Conservation (phyloP, 2,113 vertebrate genomes). For the Gobius niger region DNA sequence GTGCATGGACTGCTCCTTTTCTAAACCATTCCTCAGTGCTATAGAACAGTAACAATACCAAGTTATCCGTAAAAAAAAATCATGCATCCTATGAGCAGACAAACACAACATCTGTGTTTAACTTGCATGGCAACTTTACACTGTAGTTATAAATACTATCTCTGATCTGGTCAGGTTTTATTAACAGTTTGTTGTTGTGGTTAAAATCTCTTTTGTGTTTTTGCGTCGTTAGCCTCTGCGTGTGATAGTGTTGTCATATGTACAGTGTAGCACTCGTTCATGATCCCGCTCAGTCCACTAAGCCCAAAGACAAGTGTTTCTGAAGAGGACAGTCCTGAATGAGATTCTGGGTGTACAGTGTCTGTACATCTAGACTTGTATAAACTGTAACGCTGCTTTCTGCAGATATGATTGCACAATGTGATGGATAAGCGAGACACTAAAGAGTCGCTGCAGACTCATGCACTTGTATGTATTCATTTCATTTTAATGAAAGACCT, state of each 20-base stretch:
- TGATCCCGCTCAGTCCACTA: conserved; percentile 20
- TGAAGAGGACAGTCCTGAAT: conserved; percentile 24
- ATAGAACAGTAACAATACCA: conserved; percentile 18
- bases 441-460: conserved; percentile 50
- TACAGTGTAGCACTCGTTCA: conserved; percentile 39
- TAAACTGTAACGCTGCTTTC: conserved; percentile 48
- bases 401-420: conserved; percentile 45
- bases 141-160: conserved; percentile 34
- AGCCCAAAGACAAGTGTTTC: conserved; percentile 7
- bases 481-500: conserved; percentile 38
- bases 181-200: conserved; percentile 30
- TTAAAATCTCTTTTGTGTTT: conserved; percentile 35
- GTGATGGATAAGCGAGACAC: conserved; percentile 51
- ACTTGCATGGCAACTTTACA: conserved; percentile 51
- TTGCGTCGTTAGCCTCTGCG: conserved; percentile 37
- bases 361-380: conserved; percentile 4
- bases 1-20: conserved; percentile 37
- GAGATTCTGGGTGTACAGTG: conserved; percentile 24
- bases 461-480: conserved; percentile 41
- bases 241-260: conserved; percentile 34
- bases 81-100: conserved; percentile 18
- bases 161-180: conserved; percentile 31
- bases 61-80: conserved; percentile 16
- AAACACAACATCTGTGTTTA: conserved; percentile 37
- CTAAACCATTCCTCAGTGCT: conserved; percentile 62